Conservation (phyloP, 2,888 invertebrate species). For the Pristionchus mayeri region DNA sequence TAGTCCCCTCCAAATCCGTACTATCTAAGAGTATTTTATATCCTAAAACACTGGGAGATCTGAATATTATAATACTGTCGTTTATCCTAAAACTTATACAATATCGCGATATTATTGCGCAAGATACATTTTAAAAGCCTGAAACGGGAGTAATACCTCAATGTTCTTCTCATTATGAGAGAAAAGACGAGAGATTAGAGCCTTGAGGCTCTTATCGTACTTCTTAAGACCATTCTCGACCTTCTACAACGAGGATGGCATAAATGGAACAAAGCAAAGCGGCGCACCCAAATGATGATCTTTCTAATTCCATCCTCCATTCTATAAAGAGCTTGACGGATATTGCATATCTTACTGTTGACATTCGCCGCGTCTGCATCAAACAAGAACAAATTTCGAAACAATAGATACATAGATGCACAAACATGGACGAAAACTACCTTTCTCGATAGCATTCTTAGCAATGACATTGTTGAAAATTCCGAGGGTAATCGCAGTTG, state of each 20-base stretch:
- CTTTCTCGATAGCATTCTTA: background rate
- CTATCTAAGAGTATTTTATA: too few relatives aligned
- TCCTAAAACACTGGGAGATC: too few relatives aligned
- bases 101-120: too few relatives aligned
- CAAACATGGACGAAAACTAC: too few relatives aligned
- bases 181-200: background rate
- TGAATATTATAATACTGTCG: too few relatives aligned
- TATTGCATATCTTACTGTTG: background rate
- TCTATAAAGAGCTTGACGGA: background rate
- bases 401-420: background rate
- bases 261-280: background rate
- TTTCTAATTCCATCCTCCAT: background rate
- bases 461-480: constrained; percentile 1
- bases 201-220: background rate
- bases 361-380: background rate
- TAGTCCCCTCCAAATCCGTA: too few relatives aligned
- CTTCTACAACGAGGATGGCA: background rate
- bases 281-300: background rate
- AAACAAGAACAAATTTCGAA: background rate
- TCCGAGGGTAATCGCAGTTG: background rate
- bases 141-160: background rate
- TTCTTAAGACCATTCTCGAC: constrained; percentile 3
- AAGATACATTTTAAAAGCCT: too few relatives aligned
- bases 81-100: too few relatives aligned
- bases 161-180: background rate